These are phyloP conservation scores for Drosophila ambigua DNA, from an alignment of 1,140 invertebrate genomes.

Conservation along the genomic window DNA sequence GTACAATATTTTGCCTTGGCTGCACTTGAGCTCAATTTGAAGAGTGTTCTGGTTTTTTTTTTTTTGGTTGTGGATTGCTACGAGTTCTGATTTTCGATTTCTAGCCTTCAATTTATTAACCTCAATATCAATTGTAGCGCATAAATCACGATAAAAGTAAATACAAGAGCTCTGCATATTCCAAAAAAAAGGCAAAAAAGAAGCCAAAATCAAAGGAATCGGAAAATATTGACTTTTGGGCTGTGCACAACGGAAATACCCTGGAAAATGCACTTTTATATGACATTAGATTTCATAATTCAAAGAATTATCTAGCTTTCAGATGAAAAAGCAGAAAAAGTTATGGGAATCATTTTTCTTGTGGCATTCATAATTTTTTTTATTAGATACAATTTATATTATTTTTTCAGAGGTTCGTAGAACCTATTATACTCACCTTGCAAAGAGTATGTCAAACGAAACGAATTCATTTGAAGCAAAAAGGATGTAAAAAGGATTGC, in stretches of 20 bases:
- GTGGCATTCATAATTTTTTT: too few species aligned
- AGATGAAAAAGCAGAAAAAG: too few species aligned
- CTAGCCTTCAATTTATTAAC: constrained; percentile 81
- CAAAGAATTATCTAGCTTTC: too few species aligned
- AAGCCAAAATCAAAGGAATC: constrained; percentile 30
- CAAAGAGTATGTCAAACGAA: constrained; percentile 1
- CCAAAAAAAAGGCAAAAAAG: constrained; percentile 30
- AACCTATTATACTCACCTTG: too few species aligned
- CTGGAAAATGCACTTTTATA: too few species aligned
- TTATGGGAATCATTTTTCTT: too few species aligned
- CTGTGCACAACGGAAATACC: too few species aligned
- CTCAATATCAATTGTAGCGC: constrained; percentile 79
- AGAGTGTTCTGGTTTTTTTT: constrained; percentile 33
- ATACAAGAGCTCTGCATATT: constrained; percentile 72
- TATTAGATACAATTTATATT: too few species aligned
- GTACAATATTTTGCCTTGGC: constrained; percentile 55
- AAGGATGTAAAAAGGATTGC: constrained; percentile 79
- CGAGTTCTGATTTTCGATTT: constrained; percentile 25
- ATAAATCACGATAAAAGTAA: constrained; percentile 81
- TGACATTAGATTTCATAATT: too few species aligned
- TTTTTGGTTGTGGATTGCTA: constrained; percentile 12
- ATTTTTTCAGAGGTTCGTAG: too few species aligned
- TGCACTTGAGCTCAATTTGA: constrained; percentile 78
- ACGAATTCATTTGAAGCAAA: constrained; percentile 74
- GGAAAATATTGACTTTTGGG: background rate